These are phyloP conservation scores for Pygocentrus nattereri DNA, from an alignment of 2,797 vertebrate genomes.

Conservation along the genomic window DNA sequence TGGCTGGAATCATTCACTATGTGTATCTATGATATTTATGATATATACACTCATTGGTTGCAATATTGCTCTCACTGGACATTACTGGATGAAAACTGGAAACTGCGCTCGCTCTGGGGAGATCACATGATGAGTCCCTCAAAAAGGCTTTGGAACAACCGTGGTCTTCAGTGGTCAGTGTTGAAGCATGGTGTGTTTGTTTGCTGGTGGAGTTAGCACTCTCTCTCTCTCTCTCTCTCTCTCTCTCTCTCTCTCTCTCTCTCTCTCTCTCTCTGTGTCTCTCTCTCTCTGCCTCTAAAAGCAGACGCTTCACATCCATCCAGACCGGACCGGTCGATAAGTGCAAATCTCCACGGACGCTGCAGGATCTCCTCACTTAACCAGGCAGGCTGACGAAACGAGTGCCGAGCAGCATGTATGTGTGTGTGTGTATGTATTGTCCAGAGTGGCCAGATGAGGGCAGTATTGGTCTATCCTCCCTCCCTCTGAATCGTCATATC, in stretches of 20 bases:
- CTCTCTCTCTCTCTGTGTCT: conserved; percentile 1
- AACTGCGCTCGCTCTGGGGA: too few species aligned
- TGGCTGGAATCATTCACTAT: too few species aligned
- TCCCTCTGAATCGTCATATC: conserved; percentile 29
- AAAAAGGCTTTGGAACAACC: not conserved
- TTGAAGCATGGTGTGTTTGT: not conserved
- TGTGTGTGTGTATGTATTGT: conserved; percentile 1
- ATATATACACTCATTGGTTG: too few species aligned
- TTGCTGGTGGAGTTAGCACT: not conserved
- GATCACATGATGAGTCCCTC: too few species aligned
- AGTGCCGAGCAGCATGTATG: conserved; percentile 24
- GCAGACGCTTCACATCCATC: conserved; percentile 47
- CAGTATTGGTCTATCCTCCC: conserved; percentile 57
- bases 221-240: not conserved
- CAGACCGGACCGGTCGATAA: conserved; percentile 49
- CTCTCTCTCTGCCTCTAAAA: conserved; percentile 23
- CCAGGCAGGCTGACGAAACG: conserved; percentile 52
- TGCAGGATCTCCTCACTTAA: conserved; percentile 59
- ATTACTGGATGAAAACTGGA: not conserved
- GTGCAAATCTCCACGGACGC: conserved; percentile 45
- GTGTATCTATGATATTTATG: too few species aligned
- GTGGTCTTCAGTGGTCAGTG: not conserved
- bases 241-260: conserved; percentile 3
- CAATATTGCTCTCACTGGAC: too few species aligned
- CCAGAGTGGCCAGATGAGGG: conserved; percentile 54